Percentiles rank a stretch among this genome's conserved stretches.
Evolutionary conservation across 37 sponge, comb jelly and placozoan species (phyloP).

Genomic region (Cladorhizidae sp.): DNA sequence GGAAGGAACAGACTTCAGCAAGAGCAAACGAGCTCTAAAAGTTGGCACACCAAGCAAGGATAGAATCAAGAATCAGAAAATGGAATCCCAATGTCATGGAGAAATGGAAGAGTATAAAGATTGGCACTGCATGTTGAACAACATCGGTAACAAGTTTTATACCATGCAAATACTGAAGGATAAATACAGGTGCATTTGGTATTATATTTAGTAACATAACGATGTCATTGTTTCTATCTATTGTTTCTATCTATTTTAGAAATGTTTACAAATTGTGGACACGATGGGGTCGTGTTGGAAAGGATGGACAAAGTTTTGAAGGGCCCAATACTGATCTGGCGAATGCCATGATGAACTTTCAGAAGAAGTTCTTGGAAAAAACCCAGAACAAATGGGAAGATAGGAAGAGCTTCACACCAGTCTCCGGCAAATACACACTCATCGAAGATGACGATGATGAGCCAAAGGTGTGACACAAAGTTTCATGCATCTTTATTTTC

Average conservation of each 20-base stretch:
- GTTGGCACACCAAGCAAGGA: slow-evolving; percentile 5
- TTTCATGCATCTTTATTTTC: too few species aligned
- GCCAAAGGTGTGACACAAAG: too few species aligned
- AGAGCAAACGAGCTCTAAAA: slow-evolving; percentile 33
- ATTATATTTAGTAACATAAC: background rate
- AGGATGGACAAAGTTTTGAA: slow-evolving; percentile 70
- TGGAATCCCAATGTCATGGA: background rate
- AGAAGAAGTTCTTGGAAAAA: slow-evolving; percentile 86
- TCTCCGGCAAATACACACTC: slow-evolving; percentile 87
- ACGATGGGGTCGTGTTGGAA: slow-evolving; percentile 72
- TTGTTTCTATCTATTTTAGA: too few species aligned
- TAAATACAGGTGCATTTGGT: background rate
- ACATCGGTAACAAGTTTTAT: slow-evolving; percentile 93
- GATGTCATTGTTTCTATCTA: too few species aligned
- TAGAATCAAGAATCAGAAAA: slow-evolving; percentile 1
- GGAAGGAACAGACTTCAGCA: slow-evolving; percentile 42
- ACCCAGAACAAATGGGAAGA: slow-evolving; percentile 90
- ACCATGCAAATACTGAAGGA: slow-evolving; percentile 75
- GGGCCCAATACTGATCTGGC: slow-evolving; percentile 33
- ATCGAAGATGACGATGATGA: slow-evolving; percentile 85
- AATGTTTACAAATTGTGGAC: slow-evolving; percentile 20
- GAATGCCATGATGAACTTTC: slow-evolving; percentile 63
- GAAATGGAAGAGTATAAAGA: slow-evolving; percentile 59
- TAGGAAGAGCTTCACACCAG: slow-evolving; percentile 69
- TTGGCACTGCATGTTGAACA: slow-evolving; percentile 93